Percentiles rank a stretch among this genome's conserved stretches.
These are phyloP conservation scores for Patiria pectinifera DNA, from an alignment of 53 echinoderm and acorn worm genomes.

Conservation along the genomic window DNA sequence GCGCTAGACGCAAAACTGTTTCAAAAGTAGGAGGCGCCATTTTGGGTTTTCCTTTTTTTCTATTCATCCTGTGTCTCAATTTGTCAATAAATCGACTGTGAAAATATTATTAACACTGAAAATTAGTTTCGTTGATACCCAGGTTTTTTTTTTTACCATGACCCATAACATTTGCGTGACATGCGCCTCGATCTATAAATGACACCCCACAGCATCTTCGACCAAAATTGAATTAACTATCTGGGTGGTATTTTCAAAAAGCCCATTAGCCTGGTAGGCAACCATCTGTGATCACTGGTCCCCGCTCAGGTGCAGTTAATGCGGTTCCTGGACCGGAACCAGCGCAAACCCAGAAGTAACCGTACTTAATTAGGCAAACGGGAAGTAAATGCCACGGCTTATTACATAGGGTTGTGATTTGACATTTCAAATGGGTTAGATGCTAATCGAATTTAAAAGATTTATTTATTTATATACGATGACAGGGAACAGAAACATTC, in stretches of 20 bases:
- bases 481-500: background rate
- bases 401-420: conserved; percentile 7
- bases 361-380: background rate
- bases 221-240: conserved; percentile 27
- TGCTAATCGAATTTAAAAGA: conserved; percentile 8
- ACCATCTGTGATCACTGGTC: background rate
- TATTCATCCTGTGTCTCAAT: too few species aligned
- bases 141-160: background rate
- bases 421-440: conserved; percentile 2
- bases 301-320: background rate
- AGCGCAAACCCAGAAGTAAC: background rate
- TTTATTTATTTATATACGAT: background rate
- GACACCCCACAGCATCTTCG: background rate
- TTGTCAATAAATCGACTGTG: too few species aligned
- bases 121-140: background rate
- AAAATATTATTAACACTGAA: background rate
- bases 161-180: background rate
- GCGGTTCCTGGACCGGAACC: background rate
- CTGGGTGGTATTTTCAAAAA: background rate
- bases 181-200: background rate
- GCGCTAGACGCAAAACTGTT: too few species aligned
- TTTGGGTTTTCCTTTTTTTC: too few species aligned
- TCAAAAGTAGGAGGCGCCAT: too few species aligned
- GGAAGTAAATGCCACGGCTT: conserved; percentile 15
- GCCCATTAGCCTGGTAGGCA: conserved; percentile 17